These are phyloP conservation scores for Calameuta filiformis DNA, from an alignment of 2,888 invertebrate genomes.

Conservation along the genomic window DNA sequence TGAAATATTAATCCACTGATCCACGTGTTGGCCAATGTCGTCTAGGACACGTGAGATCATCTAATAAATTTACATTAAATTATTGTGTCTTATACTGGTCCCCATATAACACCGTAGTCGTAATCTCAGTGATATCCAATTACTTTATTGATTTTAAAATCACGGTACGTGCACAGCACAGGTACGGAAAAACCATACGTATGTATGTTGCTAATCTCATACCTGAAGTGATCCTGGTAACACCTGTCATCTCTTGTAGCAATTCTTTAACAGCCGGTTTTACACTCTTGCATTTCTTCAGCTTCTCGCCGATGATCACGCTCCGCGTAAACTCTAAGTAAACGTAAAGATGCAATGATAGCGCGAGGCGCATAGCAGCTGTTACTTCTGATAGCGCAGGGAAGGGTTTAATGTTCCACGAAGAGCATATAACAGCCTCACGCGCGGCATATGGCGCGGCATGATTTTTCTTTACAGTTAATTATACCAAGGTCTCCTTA, in stretches of 20 bases:
- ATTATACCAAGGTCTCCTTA: conserved; percentile 1
- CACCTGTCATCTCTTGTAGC: background rate
- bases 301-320: background rate
- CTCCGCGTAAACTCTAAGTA: background rate
- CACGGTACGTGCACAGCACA: background rate
- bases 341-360: conserved; percentile 46
- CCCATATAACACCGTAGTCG: background rate
- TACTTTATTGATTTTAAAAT: background rate
- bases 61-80: background rate
- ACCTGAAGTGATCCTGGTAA: background rate
- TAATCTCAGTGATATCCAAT: background rate
- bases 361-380: conserved; percentile 60
- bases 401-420: conserved; percentile 36
- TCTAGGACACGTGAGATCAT: background rate
- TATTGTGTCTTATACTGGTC: background rate
- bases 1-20: conserved; percentile 31
- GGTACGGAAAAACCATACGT: background rate
- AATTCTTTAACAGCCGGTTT: background rate
- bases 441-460: conserved; percentile 59
- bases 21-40: background rate
- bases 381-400: conserved; percentile 58
- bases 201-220: background rate
- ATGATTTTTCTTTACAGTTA: conserved; percentile 51
- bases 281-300: background rate
- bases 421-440: conserved; percentile 25